Conservation (phyloP, 1,140 invertebrate species). For the Batillaria attramentaria region DNA sequence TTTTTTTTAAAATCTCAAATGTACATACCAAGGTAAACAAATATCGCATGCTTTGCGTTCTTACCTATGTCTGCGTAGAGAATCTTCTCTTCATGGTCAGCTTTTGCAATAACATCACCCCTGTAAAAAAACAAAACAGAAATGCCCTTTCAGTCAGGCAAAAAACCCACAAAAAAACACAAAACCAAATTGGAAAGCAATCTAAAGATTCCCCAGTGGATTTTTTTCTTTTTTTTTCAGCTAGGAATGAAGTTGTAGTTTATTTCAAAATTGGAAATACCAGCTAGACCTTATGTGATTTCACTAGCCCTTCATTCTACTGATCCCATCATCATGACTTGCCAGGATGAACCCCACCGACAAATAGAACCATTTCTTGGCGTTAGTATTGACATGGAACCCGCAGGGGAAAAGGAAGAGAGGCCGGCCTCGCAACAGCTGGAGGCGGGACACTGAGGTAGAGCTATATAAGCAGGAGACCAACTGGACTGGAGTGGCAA, state of each 20-base stretch:
- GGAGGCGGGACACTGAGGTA: too few relatives aligned
- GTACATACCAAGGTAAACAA: not conserved
- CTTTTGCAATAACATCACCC: slow-evolving; percentile 82
- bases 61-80: slow-evolving; percentile 84
- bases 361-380: too few relatives aligned
- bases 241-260: not conserved
- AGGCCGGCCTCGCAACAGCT: too few relatives aligned
- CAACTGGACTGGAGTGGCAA: too few relatives aligned
- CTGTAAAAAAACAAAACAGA: slow-evolving; percentile 47
- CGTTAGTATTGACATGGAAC: too few relatives aligned
- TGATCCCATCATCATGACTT: too few relatives aligned
- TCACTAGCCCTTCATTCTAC: not conserved
- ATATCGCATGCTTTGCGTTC: too few relatives aligned
- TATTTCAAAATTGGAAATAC: not conserved
- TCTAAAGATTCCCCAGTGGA: not conserved
- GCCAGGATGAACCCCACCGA: too few relatives aligned
- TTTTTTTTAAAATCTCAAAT: not conserved
- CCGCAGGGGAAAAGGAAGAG: too few relatives aligned
- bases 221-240: not conserved
- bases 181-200: not conserved
- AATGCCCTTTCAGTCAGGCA: not conserved
- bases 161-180: too few relatives aligned
- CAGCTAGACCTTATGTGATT: not conserved
- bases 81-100: slow-evolving; percentile 80
- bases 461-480: too few relatives aligned